Evolutionary conservation across 2,888 invertebrate genomes (phyloP).

Genomic region (Myathropa florea): DNA sequence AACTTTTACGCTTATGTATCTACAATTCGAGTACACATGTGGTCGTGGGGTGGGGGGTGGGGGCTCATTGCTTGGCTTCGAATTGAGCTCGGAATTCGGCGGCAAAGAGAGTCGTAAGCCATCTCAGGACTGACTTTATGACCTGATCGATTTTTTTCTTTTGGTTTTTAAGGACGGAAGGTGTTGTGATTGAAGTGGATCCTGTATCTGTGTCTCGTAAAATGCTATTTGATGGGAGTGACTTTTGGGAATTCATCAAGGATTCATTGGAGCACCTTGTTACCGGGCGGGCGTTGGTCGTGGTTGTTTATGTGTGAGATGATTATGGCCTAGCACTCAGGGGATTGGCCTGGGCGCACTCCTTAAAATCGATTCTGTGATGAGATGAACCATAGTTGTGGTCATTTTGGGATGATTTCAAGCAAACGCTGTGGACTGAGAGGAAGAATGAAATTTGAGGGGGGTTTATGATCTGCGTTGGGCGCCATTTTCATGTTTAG

Average conservation of each 20-base stretch:
- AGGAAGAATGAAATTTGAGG: too few relatives aligned
- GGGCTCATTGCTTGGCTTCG: not conserved
- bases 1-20: not conserved
- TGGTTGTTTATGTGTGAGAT: not conserved
- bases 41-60: not conserved
- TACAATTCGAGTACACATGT: not conserved
- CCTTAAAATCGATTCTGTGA: not conserved
- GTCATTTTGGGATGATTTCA: not conserved
- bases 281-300: not conserved
- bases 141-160: not conserved
- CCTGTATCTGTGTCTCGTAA: not conserved
- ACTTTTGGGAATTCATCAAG: not conserved
- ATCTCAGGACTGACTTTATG: not conserved
- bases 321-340: not conserved
- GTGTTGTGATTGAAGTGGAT: not conserved
- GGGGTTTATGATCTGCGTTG: too few relatives aligned
- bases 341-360: not conserved
- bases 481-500: too few relatives aligned
- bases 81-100: too few relatives aligned
- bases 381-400: not conserved
- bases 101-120: not conserved
- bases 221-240: not conserved
- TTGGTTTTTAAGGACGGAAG: not conserved
- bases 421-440: too few relatives aligned
- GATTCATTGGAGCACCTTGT: not conserved